A percentile compares a stretch with the other conserved stretches of the same genome.
Conservation (phyloP, 1,140 invertebrate genomes). For the Hormaphis cornu region DNA sequence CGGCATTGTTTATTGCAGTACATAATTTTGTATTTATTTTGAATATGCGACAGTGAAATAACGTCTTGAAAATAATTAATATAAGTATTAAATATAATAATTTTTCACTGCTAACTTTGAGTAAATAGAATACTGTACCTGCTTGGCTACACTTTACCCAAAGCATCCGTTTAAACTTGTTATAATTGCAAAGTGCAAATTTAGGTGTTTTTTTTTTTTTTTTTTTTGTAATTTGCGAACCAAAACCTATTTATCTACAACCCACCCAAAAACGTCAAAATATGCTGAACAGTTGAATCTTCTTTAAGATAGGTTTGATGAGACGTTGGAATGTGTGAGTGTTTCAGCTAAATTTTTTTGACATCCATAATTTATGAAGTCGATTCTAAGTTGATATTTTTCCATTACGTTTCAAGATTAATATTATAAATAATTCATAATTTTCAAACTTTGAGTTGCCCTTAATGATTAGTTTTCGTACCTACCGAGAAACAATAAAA, state of each 20-base stretch:
- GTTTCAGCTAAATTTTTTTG: background rate
- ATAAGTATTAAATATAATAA: no score
- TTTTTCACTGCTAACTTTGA: no score
- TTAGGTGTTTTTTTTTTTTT: no score
- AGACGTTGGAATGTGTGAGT: background rate
- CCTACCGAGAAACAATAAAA: no score
- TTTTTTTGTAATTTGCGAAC: background rate
- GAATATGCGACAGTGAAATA: no score
- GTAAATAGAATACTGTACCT: no score
- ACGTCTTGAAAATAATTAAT: no score
- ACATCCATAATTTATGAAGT: background rate
- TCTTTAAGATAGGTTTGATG: background rate
- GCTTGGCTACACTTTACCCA: no score
- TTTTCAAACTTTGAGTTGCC: background rate
- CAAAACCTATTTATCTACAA: background rate
- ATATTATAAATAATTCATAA: slow-evolving; percentile 11
- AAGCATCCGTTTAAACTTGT: no score
- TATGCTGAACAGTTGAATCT: background rate
- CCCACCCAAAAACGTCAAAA: background rate
- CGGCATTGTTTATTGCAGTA: no score
- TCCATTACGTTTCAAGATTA: background rate
- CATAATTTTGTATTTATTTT: no score
- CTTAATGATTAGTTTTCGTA: background rate
- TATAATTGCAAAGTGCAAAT: no score
- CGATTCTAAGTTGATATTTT: background rate